Base-by-base conservation (phyloP, 2,888 invertebrate species). In the Acanthopleura granulata region DNA sequence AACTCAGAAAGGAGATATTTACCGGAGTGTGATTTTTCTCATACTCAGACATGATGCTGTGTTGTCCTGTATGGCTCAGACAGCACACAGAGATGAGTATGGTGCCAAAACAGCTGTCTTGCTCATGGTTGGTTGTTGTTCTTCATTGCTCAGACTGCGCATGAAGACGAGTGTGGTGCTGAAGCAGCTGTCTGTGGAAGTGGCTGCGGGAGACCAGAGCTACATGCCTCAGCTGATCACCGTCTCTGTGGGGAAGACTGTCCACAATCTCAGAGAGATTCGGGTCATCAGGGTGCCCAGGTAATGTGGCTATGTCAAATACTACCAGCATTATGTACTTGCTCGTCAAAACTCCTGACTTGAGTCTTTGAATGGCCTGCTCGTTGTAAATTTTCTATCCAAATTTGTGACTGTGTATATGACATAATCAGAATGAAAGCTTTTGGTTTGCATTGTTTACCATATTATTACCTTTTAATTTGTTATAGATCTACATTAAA, bases 141-240 rank as follows among this genome's bases (percentile, higher is more conserved):
- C 29, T 40, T 40, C 9, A 9, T 40, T 71, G 57, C 75, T 11
- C 78, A 87, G 87, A 71, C 74, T 87, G 50, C 83, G 84, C 66
- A 87, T 89, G 76, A 85, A 85, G 75, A 83, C 77, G 72, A 85
- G 88, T 79, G 88, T 89, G n/a, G 88, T 89, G 27, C 79, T 90
- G 66, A 89, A 89, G 81, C 86, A 84, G 74, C 76, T 90, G 76
- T 83, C 85, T 6, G 81, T 89, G 14, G 80, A 82, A 51, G 89
- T 90, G 49, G 84, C 86, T 0, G 84, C 89, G 0, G 81, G 84
- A 15, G 90, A 90, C 80, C 88, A 89, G 73, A 90, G 90, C 81
- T 90, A 90, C 79, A 89, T 89, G 89, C 90, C 90, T 9, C 87
- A 89, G 75, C 78, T 85, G 40, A 81, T 89, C 57, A 82, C 84